Base-by-base conservation (phyloP, 2,888 invertebrate species). In the Steinernema scapterisci region DNA sequence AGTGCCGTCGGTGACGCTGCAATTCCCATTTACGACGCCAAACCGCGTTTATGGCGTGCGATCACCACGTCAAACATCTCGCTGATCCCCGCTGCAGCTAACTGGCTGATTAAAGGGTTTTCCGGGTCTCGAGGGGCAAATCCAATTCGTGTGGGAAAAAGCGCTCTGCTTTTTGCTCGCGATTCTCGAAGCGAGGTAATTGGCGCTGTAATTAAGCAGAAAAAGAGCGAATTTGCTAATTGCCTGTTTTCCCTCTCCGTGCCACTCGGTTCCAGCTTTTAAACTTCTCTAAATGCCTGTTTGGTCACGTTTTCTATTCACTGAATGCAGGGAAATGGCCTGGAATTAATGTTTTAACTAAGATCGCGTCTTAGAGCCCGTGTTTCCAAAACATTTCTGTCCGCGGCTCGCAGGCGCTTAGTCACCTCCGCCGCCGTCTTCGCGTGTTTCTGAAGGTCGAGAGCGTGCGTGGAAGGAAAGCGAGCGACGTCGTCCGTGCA, bases 381-480 rank as follows among this genome's bases (percentile, higher is more conserved):
- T 38, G 9, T 38, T 38, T 38, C 38, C 38, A 38, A 38, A 38
- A 38, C 38, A 19, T 19, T 48, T 48, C 48, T 5, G 5, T 44
- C 16, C 3, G 38, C 5, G 9, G 38, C 38, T 38, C 48, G 48
- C 48, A 16, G 16, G n/a, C 48, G 48, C 48, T 48, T 16, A 48
- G 48, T 48, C 48, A 48, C n/a, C n/a, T 48, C 48, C n/a, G n/a
- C n/a, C 48, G 48, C n/a, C 48, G 48, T 44, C 45, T 44, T 7
- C 45, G 45, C 45, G 45, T 48, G 48, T 48, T 48, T 16, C 19
- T 13, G 3, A 16, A 19, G 48, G 48, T 48, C 48, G 48, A 48
- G 48, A n/a, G 48, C 48, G 16, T 19, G 48, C 19, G n/a, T 16
- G 19, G 48, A 48, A 13, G 48, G 45, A n/a, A n/a, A n/a, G n/a